phyloP scores from a whole-genome alignment of 1,140 invertebrate species.

The Zaprionus kolodkinae region DNA sequence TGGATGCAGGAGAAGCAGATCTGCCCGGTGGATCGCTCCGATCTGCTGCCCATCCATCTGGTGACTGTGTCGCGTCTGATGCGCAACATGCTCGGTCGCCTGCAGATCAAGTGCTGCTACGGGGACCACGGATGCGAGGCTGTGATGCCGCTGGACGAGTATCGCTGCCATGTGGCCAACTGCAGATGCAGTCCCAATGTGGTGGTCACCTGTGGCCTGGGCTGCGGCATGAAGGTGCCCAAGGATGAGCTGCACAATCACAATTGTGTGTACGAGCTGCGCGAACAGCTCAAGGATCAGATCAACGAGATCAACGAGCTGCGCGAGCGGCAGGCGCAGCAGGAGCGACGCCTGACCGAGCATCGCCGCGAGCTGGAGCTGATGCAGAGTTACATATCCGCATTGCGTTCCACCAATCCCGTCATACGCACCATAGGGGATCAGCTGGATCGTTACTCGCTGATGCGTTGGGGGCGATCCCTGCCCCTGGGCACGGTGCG shows the following conservation, averaged over 20 bases:
- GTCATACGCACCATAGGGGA: conserved; percentile 60
- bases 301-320: conserved; percentile 28
- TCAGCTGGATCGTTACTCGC: conserved; percentile 56
- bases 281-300: conserved; percentile 40
- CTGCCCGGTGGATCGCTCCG: conserved; percentile 61
- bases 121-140: conserved; percentile 40
- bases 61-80: conserved; percentile 52
- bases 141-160: conserved; percentile 47
- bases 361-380: conserved; percentile 63
- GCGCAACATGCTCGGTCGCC: conserved; percentile 63
- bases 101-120: conserved; percentile 58
- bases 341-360: conserved; percentile 32
- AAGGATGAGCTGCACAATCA: conserved; percentile 59
- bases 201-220: conserved; percentile 47
- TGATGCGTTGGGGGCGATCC: conserved; percentile 58
- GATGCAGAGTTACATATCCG: conserved; percentile 61
- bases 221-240: conserved; percentile 60
- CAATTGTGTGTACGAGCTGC: conserved; percentile 58
- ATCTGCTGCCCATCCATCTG: conserved; percentile 33
- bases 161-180: conserved; percentile 45
- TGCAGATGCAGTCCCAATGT: conserved; percentile 62
- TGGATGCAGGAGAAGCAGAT: conserved; percentile 60
- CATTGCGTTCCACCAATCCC: conserved; percentile 58
- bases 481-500: conserved; percentile 39
- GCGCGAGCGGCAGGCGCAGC: conserved; percentile 11